These are phyloP conservation scores for Cryptoblepharus egeriae DNA, from an alignment of 2,797 vertebrate species.

Conservation along the genomic window DNA sequence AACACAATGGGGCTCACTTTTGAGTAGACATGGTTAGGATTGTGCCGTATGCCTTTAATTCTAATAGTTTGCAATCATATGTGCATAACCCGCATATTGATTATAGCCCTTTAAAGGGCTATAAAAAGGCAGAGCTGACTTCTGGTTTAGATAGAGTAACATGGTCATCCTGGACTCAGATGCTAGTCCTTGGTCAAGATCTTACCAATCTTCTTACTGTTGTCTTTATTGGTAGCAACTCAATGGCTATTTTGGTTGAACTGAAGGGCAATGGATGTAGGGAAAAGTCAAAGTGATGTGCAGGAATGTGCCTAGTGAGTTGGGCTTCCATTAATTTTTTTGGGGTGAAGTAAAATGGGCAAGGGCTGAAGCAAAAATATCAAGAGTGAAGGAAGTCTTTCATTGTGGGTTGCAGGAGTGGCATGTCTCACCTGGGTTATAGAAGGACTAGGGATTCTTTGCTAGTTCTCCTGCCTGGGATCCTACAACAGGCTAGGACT, in stretches of 20 bases:
- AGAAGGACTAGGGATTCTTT: too few relatives aligned
- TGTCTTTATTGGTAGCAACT: background rate
- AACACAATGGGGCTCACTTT: too few relatives aligned
- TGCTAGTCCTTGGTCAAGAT: background rate
- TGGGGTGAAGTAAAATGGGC: background rate
- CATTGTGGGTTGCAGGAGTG: too few relatives aligned
- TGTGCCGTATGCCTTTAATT: too few relatives aligned
- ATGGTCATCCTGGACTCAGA: background rate
- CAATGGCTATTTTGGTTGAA: background rate
- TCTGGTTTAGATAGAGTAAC: background rate
- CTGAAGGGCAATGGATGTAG: background rate
- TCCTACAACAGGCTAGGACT: background rate
- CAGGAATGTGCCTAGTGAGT: background rate
- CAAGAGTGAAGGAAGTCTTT: background rate
- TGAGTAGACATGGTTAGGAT: too few relatives aligned
- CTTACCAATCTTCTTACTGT: too few relatives aligned
- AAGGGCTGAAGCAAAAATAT: background rate
- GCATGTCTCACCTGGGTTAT: too few relatives aligned
- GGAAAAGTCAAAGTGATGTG: background rate
- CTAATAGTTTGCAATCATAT: too few relatives aligned
- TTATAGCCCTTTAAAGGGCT: background rate
- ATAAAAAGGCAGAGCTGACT: background rate
- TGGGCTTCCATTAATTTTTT: too few relatives aligned
- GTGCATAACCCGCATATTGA: background rate
- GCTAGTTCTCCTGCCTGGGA: background rate